Evolutionary conservation across 53 echinoderm and acorn worm genomes (phyloP).

Genomic region (Patiria pectinifera): DNA sequence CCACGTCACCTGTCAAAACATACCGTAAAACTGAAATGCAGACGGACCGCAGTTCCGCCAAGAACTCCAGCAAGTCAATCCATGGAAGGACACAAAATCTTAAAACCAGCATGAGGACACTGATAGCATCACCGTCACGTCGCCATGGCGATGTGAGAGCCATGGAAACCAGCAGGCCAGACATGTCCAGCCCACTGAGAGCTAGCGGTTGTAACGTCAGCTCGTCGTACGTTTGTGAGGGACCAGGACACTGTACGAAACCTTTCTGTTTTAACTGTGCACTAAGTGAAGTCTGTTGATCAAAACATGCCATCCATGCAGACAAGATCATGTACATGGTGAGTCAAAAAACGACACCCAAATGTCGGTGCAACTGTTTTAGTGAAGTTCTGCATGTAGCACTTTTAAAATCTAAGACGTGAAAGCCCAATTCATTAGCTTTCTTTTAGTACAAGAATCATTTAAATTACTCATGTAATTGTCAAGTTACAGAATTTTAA

Average conservation of each 20-base stretch:
- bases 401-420: too few relatives aligned
- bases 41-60: background rate
- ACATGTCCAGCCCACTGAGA: constrained; percentile 28
- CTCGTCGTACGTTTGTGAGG: constrained; percentile 41
- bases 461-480: too few relatives aligned
- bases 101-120: constrained; percentile 3
- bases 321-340: too few relatives aligned
- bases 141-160: background rate
- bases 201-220: constrained; percentile 39
- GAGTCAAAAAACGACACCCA: too few relatives aligned
- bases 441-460: too few relatives aligned
- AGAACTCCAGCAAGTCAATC: background rate
- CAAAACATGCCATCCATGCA: background rate
- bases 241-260: constrained; percentile 60
- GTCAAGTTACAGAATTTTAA: too few relatives aligned
- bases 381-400: too few relatives aligned
- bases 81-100: background rate
- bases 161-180: constrained; percentile 3
- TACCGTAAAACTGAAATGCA: background rate
- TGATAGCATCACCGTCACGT: constrained; percentile 29
- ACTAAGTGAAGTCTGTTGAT: constrained; percentile 32
- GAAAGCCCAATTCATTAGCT: too few relatives aligned
- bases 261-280: constrained; percentile 65
- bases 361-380: too few relatives aligned
- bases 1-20: constrained; percentile 13